Percentiles rank a stretch among this genome's conserved stretches.
Evolutionary conservation across 2,797 vertebrate genomes (phyloP).

Genomic region (Cynodonichthys magdalenae): DNA sequence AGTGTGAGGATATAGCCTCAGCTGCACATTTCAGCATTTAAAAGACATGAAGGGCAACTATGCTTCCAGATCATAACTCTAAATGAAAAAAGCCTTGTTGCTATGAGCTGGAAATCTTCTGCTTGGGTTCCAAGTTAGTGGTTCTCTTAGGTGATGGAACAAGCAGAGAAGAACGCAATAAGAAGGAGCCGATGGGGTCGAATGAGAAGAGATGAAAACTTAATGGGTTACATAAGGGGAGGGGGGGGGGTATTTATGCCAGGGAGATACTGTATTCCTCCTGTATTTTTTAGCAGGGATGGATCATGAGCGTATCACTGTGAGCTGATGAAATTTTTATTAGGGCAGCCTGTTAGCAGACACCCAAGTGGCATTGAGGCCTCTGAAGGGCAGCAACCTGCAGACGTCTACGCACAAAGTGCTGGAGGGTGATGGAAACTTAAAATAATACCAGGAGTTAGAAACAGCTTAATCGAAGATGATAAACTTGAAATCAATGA

Average conservation of each 20-base stretch:
- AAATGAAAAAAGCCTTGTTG: background rate
- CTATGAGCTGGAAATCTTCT: background rate
- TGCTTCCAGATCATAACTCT: background rate
- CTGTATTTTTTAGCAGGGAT: constrained; percentile 63
- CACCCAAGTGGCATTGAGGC: constrained; percentile 62
- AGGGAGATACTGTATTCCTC: constrained; percentile 41
- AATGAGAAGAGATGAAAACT: constrained; percentile 43
- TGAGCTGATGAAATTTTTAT: constrained; percentile 76
- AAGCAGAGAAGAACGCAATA: constrained; percentile 32
- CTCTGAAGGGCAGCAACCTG: constrained; percentile 38
- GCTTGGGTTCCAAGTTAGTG: too few relatives aligned
- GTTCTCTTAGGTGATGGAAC: constrained; percentile 24
- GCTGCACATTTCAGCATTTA: constrained; percentile 15
- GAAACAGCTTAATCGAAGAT: background rate
- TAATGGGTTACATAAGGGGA: constrained; percentile 53
- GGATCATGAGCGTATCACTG: constrained; percentile 44
- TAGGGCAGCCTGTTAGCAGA: constrained; percentile 63
- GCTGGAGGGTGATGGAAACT: background rate
- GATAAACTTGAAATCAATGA: constrained; percentile 5
- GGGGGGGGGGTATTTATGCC: constrained; percentile 19
- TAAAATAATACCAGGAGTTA: background rate
- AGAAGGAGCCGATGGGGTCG: constrained; percentile 32
- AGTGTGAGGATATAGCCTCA: constrained; percentile 8
- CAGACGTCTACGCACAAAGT: constrained; percentile 20
- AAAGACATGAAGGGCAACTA: background rate